These are phyloP conservation scores for Rhea americana DNA, from an alignment of 2,113 vertebrate genomes.

Conservation along the genomic window DNA sequence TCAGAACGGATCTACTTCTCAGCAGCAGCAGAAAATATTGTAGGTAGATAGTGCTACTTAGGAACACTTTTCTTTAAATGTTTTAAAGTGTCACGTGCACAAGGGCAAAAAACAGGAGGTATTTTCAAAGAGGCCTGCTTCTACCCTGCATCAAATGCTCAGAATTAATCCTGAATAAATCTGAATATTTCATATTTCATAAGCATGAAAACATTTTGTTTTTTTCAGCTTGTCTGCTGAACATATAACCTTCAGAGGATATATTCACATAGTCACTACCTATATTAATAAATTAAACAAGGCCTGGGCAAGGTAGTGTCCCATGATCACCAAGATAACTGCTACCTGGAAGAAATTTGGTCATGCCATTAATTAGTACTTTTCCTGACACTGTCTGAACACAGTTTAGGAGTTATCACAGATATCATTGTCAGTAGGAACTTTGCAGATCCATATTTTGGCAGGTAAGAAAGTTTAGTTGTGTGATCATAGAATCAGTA, in stretches of 20 bases:
- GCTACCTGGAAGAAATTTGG: too few species aligned
- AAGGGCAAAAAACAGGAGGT: neutral
- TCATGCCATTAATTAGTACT: neutral
- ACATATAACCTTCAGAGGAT: neutral
- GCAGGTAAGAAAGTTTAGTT: neutral
- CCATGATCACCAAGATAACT: neutral
- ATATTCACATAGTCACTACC: neutral
- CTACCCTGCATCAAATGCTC: neutral
- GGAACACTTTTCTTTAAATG: neutral
- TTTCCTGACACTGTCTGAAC: neutral
- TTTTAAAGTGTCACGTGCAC: neutral
- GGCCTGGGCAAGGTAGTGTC: neutral
- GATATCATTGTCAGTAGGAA: fast-evolving
- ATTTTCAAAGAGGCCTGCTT: neutral
- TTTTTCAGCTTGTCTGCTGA: neutral
- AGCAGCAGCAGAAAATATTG: neutral
- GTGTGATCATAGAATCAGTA: neutral
- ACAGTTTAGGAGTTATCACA: neutral
- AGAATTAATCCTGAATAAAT: neutral
- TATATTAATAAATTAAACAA: neutral
- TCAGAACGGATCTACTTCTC: conserved; percentile 13
- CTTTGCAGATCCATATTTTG: neutral
- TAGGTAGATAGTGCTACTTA: neutral
- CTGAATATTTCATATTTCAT: neutral
- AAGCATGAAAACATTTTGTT: neutral